Base-by-base conservation (phyloP, 2,113 vertebrate species). In the Burhinus oedicnemus region DNA sequence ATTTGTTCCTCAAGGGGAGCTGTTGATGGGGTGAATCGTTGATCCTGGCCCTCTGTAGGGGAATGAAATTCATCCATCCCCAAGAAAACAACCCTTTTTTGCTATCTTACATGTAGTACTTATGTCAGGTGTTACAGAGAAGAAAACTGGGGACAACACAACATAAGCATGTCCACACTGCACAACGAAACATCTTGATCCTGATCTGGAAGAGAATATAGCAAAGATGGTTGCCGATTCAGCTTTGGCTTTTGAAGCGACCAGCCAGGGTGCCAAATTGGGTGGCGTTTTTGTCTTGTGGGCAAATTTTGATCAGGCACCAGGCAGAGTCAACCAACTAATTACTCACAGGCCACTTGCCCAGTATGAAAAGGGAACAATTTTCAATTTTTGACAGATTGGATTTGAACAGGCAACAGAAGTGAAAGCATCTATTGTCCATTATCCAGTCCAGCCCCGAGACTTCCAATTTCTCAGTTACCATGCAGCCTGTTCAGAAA, bases 361-460 rank as follows among this genome's bases (percentile, higher is more conserved):
- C 87, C 87, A 75, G 57, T 64, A 83, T 91, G 75, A 87, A 87
- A 96, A 93, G 40, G n/a, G 95, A 93, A 94, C 65, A 57, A 89
- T 72, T 92, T 95, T 72, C 77, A 84, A 18, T 72, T 69, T 94
- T 84, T 79, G 91, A 81, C 49, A 91, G 91, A 93, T n/a, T 76
- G 69, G 86, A 91, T 57, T 87, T 87, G 80, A 96, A 89, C 60
- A 89, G 77, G 80, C 69, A 89, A 52, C 52, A 95, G 65, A 95
- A 91, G 52, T 93, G 72, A 97, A 97, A 97, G 92, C 83, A 45
- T 84, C 92, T 91, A 95, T 95, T 95, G 96, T 95, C 57, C 27
- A 40, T 91, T 92, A 94, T 65, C 77, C 95, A 69, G 42, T 36
- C 34, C 40, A 89, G 61, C 52, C 68, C 38, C 0, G 0, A 94